Evolutionary conservation across 2,888 invertebrate species (phyloP), one percentile per base, ranked within the genome.

Genomic region (Drosophila hamatofila): DNA sequence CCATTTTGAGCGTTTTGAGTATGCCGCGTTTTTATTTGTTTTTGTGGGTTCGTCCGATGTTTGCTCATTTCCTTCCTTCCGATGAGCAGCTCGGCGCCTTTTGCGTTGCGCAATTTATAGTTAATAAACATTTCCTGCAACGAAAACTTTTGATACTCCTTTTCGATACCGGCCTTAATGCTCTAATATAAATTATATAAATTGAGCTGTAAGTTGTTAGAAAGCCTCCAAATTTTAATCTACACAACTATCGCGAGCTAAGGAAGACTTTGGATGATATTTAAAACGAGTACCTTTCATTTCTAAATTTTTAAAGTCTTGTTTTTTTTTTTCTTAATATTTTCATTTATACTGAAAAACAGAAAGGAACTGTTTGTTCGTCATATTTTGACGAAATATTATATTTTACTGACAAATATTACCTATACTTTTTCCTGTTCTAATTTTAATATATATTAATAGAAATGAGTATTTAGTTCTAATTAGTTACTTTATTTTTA

Each of bases 71-170:
- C 84, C 87, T 86, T 81, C 81, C 87, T 82, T 75, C 80, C 84
- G 63, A 51, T 63, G 61, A 60, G 78, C 58, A 48, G 77, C 70
- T 71, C 58, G 70, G 41, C 65, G 66, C 70, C 72, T 68, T 75
- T 67, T 65, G 73, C 76, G 83, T 67, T 76, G 56, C 73, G 88
- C 80, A 83, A 86, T 88, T 86, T 81, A 80, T 84, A 86, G 81
- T 86, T 88, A 84, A 88, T 84, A 82, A 84, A 80, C 79, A 88
- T 88, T 85, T 88, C 83, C 88, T 83, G 73, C 70, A 65, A 58
- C 76, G 61, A 69, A 84, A 75, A 72, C 66, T 71, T 71, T 65
- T 57, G 48, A 59, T 39, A 49, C 49, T 44, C 54, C 54, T 44
- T 52, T 56, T 52, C 52, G 41, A 65, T 56, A 63, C 67, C 55